phyloP scores from a whole-genome alignment of 1,140 invertebrate species.

The Brachionus manjavacas region DNA sequence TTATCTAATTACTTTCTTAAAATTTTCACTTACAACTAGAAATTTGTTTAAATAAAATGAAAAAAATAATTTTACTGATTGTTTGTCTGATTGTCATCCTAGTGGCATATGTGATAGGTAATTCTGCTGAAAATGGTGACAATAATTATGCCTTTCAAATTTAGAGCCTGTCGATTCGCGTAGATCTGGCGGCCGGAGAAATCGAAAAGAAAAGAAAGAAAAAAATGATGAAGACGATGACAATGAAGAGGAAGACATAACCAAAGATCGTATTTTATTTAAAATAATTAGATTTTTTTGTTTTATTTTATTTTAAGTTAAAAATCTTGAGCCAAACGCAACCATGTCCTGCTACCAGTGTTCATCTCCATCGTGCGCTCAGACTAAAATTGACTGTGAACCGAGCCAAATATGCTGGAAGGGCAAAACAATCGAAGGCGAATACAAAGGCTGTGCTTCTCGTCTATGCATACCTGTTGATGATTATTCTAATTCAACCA shows the following conservation, averaged over 20 bases:
- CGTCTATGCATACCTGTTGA: background rate
- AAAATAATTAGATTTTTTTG: background rate
- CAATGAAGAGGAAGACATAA: background rate
- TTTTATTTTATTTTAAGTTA: slow-evolving; percentile 4
- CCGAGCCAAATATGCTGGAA: slow-evolving; percentile 14
- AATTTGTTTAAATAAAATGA: too few relatives aligned
- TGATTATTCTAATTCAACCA: background rate
- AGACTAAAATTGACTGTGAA: background rate
- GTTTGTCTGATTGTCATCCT: background rate
- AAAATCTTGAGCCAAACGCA: slow-evolving; percentile 8
- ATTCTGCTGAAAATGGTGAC: background rate
- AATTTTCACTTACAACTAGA: too few relatives aligned
- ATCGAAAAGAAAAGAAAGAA: background rate
- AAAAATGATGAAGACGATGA: slow-evolving; percentile 20
- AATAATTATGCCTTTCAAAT: background rate
- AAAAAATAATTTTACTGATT: background rate
- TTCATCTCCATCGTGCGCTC: background rate
- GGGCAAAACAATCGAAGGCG: background rate
- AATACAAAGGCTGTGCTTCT: slow-evolving; percentile 8
- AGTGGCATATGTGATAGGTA: background rate
- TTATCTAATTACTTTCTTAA: background rate
- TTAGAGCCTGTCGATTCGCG: background rate
- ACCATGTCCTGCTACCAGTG: background rate
- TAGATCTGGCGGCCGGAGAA: background rate
- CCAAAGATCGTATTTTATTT: background rate